These are phyloP conservation scores for Scomber scombrus DNA, from an alignment of 2,113 vertebrate genomes.

Conservation along the genomic window DNA sequence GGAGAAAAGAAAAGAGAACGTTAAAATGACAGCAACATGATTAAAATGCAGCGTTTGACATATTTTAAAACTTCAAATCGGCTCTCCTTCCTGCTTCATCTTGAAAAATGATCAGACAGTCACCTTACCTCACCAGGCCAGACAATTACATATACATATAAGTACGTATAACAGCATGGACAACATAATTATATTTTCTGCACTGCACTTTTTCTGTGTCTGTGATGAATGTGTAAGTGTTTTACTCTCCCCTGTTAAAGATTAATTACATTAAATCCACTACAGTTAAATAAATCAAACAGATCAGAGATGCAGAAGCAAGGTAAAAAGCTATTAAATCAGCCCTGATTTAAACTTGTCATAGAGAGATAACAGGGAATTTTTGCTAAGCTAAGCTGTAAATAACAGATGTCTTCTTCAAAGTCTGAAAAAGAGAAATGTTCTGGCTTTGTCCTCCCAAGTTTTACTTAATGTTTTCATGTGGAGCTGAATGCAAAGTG, in stretches of 20 bases:
- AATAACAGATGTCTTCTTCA: slow-evolving; percentile 69
- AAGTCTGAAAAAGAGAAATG: slow-evolving; percentile 53
- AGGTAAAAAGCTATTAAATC: slow-evolving; percentile 39
- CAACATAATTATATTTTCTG: slow-evolving; percentile 18
- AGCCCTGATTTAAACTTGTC: slow-evolving; percentile 52
- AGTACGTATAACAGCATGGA: neutral
- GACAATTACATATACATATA: slow-evolving; percentile 28
- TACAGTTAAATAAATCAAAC: slow-evolving; percentile 42
- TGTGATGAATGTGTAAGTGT: slow-evolving; percentile 33
- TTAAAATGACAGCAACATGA: neutral
- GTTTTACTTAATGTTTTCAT: slow-evolving; percentile 42
- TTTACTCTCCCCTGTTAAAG: slow-evolving; percentile 26
- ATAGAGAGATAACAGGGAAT: slow-evolving; percentile 17
- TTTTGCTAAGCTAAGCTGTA: slow-evolving; percentile 54
- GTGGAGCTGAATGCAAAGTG: slow-evolving; percentile 31
- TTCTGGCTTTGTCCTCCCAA: slow-evolving; percentile 38
- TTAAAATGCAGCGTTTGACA: neutral
- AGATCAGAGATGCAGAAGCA: neutral
- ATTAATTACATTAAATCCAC: slow-evolving; percentile 41
- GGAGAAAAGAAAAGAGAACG: neutral
- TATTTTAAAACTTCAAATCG: neutral
- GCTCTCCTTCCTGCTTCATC: neutral
- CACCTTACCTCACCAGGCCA: slow-evolving; percentile 18
- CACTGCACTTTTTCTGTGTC: neutral
- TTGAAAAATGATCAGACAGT: slow-evolving; percentile 3